Evolutionary conservation across 2,113 vertebrate genomes (phyloP).

Genomic region (Balaenoptera acutorostrata): DNA sequence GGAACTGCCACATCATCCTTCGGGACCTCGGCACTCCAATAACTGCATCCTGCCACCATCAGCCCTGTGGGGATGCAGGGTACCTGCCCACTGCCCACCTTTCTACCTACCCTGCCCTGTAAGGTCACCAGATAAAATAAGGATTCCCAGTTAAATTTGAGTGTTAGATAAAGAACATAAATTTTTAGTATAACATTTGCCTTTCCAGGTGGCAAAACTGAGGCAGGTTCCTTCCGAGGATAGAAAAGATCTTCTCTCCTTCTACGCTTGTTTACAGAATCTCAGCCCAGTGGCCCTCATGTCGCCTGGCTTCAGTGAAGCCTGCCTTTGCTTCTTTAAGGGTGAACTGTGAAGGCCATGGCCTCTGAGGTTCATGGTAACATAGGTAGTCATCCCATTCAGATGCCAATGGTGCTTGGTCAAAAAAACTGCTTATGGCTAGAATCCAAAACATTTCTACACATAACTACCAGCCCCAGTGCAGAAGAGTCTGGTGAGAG

Average conservation of each 20-base stretch:
- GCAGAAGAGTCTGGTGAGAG: not conserved
- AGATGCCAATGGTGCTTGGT: not conserved
- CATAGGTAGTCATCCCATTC: not conserved
- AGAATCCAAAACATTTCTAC: not conserved
- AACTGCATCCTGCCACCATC: not conserved
- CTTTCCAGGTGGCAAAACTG: not conserved
- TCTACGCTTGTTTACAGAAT: not conserved
- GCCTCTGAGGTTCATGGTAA: not conserved
- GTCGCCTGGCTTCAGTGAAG: not conserved
- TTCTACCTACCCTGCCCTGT: not conserved
- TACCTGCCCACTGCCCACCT: not conserved
- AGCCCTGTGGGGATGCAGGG: accelerated
- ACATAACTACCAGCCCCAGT: not conserved
- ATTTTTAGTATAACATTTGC: not conserved
- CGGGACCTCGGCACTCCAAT: not conserved
- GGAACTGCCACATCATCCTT: not conserved
- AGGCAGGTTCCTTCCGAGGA: not conserved
- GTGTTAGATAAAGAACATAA: not conserved
- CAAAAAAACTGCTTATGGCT: not conserved
- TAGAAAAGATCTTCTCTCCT: not conserved
- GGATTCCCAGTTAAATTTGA: not conserved
- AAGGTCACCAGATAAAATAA: not conserved
- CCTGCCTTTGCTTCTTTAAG: not conserved
- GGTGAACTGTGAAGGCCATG: not conserved
- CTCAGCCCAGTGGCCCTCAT: not conserved